phyloP scores from a whole-genome alignment of 2,888 invertebrate species.

The Nephrotoma guestfalica region DNA sequence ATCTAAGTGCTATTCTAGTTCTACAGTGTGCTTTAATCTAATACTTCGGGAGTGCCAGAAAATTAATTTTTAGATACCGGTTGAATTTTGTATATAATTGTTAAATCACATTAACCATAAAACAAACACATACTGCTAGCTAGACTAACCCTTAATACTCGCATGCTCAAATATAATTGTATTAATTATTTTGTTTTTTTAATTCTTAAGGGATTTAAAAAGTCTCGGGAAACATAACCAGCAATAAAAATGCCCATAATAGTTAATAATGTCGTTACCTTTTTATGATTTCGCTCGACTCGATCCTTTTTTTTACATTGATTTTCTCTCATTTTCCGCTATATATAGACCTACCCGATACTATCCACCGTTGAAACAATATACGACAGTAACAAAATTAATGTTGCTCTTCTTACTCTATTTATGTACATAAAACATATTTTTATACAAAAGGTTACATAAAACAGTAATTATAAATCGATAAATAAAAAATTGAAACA shows the following conservation, averaged over 20 bases:
- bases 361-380: background rate
- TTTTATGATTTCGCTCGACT: background rate
- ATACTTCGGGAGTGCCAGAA: too few species aligned
- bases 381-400: background rate
- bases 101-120: too few species aligned
- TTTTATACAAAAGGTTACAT: background rate
- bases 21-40: too few species aligned
- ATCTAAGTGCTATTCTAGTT: too few species aligned
- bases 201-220: too few species aligned
- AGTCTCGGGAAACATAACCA: background rate
- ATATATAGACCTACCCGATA: background rate
- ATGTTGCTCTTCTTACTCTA: background rate
- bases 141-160: too few species aligned
- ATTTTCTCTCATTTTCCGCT: background rate
- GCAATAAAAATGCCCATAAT: background rate
- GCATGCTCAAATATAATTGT: too few species aligned
- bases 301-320: background rate
- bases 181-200: too few species aligned
- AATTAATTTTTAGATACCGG: too few species aligned
- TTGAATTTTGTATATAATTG: too few species aligned
- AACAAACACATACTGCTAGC: too few species aligned
- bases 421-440: background rate
- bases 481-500: background rate
- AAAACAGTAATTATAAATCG: background rate
- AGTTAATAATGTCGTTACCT: background rate